Conservation (phyloP, 2,888 invertebrate genomes). For the Proisotoma minuta region DNA sequence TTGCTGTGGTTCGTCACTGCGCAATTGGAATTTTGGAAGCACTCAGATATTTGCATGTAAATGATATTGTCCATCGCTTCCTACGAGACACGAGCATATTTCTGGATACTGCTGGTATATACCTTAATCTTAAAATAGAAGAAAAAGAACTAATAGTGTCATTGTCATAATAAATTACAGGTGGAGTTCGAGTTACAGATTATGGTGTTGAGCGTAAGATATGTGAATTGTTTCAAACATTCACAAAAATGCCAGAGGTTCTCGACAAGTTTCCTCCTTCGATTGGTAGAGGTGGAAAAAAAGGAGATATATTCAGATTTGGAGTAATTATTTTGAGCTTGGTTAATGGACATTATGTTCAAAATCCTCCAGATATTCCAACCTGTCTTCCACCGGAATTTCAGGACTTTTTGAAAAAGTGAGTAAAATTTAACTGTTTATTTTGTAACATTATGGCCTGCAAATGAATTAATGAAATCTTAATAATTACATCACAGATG, state of each 20-base stretch:
- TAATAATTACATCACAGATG: conserved; percentile 55
- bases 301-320: conserved; percentile 68
- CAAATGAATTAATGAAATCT: neutral
- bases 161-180: conserved; percentile 48
- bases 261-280: conserved; percentile 52
- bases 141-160: conserved; percentile 10
- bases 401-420: conserved; percentile 68
- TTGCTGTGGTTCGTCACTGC: conserved; percentile 59
- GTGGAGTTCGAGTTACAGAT: conserved; percentile 61
- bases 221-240: conserved; percentile 55
- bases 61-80: conserved; percentile 76
- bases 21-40: conserved; percentile 69
- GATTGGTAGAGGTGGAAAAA: conserved; percentile 58
- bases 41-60: conserved; percentile 71
- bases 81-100: conserved; percentile 70
- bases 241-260: conserved; percentile 17
- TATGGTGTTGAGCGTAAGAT: conserved; percentile 67
- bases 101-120: conserved; percentile 57
- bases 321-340: conserved; percentile 66
- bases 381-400: conserved; percentile 58
- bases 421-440: conserved; percentile 48
- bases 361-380: conserved; percentile 59
- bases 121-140: neutral
- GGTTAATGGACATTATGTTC: conserved; percentile 56
- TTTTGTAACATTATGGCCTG: neutral